phyloP scores from a whole-genome alignment of 2,797 vertebrate species.

The Semaprochilodus insignis region DNA sequence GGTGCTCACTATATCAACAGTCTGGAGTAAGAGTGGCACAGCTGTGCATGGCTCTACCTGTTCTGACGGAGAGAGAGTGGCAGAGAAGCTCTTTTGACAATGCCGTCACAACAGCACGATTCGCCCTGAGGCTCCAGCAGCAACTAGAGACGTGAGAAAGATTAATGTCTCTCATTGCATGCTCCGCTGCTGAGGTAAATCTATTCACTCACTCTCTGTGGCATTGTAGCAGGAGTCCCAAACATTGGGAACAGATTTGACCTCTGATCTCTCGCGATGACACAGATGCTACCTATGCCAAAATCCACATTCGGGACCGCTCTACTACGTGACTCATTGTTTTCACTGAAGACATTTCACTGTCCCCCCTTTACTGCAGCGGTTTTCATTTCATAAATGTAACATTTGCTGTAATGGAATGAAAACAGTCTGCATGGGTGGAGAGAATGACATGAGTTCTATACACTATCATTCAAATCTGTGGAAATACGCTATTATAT shows the following conservation, averaged over 20 bases:
- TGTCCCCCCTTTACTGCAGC: constrained; percentile 45
- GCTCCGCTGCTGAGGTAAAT: constrained; percentile 51
- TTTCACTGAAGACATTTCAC: constrained; percentile 68
- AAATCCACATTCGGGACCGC: constrained; percentile 60
- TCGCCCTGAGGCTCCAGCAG: constrained; percentile 52
- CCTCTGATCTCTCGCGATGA: constrained; percentile 65
- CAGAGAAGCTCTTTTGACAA: constrained; percentile 45
- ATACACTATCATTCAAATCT: no score
- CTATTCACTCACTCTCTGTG: constrained; percentile 33
- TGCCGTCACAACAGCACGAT: constrained; percentile 39
- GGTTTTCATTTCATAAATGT: constrained; percentile 32
- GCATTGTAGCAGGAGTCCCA: constrained; percentile 42
- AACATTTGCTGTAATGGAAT: neutral
- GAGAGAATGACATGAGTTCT: no score
- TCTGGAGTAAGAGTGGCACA: constrained; percentile 5
- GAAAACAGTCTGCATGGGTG: neutral
- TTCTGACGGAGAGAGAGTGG: constrained; percentile 25
- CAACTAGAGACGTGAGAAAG: constrained; percentile 56
- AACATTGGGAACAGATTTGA: constrained; percentile 56
- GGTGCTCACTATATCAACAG: constrained; percentile 45
- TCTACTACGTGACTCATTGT: constrained; percentile 64
- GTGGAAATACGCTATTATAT: no score
- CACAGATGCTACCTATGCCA: constrained; percentile 54
- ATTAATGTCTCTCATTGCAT: constrained; percentile 59
- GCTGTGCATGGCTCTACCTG: constrained; percentile 29